Conservation (phyloP, 2,113 vertebrate genomes). For the Narcine bancroftii region DNA sequence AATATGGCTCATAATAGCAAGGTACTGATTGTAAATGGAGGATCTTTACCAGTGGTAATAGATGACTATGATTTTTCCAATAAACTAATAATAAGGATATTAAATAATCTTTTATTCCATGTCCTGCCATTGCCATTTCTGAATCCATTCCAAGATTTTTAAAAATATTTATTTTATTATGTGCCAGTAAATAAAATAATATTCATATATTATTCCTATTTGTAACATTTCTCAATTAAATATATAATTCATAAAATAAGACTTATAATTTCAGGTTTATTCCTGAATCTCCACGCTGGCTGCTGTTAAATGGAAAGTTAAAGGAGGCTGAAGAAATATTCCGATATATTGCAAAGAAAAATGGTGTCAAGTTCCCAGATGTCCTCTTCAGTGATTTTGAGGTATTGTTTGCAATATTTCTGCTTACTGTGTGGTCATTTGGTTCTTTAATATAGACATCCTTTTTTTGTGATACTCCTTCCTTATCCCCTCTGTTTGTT, state of each 20-base stretch:
- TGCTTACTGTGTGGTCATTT: too few species aligned
- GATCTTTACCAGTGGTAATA: too few species aligned
- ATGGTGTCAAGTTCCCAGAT: not conserved
- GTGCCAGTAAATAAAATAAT: not conserved
- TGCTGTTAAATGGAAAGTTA: not conserved
- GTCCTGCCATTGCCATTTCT: not conserved
- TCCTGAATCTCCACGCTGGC: conserved; percentile 20
- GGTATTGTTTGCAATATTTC: not conserved
- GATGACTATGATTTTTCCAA: too few species aligned
- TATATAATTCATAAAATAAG: not conserved
- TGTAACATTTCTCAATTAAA: not conserved
- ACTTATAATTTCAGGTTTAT: conserved; percentile 1
- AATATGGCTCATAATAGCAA: too few species aligned
- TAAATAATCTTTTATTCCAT: not conserved
- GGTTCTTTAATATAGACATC: not conserved
- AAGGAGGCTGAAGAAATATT: not conserved
- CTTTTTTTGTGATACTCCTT: too few species aligned
- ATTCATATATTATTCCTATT: not conserved
- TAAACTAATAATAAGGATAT: too few species aligned
- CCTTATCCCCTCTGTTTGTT: too few species aligned
- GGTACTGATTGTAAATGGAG: too few species aligned
- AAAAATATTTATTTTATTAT: not conserved
- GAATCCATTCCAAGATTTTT: not conserved
- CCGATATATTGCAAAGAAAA: not conserved
- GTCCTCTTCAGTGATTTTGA: not conserved